A percentile compares a stretch with the other conserved stretches of the same genome.
These are phyloP conservation scores for Gallinago undulata DNA, from an alignment of 2,113 vertebrate genomes.

Conservation along the genomic window DNA sequence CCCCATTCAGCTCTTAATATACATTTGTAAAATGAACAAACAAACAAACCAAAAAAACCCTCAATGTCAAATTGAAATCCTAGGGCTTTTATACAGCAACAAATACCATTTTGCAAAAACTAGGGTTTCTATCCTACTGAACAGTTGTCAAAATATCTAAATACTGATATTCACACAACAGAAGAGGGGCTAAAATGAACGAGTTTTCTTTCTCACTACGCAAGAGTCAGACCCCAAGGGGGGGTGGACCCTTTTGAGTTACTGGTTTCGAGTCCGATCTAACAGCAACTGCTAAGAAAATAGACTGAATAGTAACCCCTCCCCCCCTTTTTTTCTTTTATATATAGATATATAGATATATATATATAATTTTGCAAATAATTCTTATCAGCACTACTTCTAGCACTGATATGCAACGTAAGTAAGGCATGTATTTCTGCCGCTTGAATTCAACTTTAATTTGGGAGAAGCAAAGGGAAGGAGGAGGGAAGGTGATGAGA, in stretches of 20 bases:
- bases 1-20: background rate
- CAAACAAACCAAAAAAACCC: background rate
- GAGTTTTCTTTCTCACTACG: constrained; percentile 76
- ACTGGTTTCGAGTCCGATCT: constrained; percentile 56
- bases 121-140: background rate
- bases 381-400: constrained; percentile 18
- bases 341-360: constrained; percentile 49
- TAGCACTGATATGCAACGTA: background rate
- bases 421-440: constrained; percentile 39
- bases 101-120: constrained; percentile 53
- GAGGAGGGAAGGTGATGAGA: background rate
- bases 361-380: constrained; percentile 34
- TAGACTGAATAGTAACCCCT: background rate
- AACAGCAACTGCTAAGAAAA: constrained; percentile 58
- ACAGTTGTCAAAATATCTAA: constrained; percentile 30
- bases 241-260: constrained; percentile 2
- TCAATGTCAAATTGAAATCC: constrained; percentile 31
- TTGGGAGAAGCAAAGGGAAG: background rate
- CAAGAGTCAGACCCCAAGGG: constrained; percentile 63
- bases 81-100: constrained; percentile 29
- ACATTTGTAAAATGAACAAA: constrained; percentile 10
- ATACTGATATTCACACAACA: constrained; percentile 51
- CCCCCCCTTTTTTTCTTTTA: constrained; percentile 1
- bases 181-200: constrained; percentile 78
- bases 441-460: background rate